Conservation (phyloP, 2,888 invertebrate genomes). For the Leucoptera coffeella region DNA sequence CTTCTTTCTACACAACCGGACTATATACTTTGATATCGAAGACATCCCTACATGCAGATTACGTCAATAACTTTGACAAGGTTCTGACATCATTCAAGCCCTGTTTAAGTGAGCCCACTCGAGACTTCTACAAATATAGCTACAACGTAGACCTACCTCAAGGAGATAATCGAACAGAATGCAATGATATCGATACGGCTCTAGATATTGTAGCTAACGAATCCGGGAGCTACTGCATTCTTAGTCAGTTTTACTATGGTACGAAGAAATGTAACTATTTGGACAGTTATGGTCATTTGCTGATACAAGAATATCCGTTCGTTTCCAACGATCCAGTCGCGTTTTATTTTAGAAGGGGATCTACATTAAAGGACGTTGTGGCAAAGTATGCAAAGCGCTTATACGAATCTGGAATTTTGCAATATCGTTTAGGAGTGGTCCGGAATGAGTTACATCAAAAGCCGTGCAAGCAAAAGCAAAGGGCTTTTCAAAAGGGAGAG, state of each 20-base stretch:
- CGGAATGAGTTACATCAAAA: too few relatives aligned
- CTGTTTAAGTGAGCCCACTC: slow-evolving; percentile 14
- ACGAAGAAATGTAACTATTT: slow-evolving; percentile 1
- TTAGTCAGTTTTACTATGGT: neutral
- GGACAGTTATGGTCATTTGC: neutral
- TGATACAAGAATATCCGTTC: neutral
- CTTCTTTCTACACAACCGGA: slow-evolving; percentile 22
- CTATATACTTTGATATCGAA: slow-evolving; percentile 19
- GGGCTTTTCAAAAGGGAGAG: slow-evolving; percentile 9
- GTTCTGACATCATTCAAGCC: too few relatives aligned
- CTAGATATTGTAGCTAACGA: neutral
- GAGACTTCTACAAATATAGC: slow-evolving; percentile 13
- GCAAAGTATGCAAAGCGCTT: slow-evolving; percentile 13
- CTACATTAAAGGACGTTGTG: slow-evolving; percentile 9
- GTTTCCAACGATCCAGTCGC: neutral
- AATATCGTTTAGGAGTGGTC: slow-evolving; percentile 12
- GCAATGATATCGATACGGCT: neutral
- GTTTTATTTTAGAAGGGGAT: slow-evolving; percentile 1
- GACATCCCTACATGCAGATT: too few relatives aligned
- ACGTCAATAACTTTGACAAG: too few relatives aligned
- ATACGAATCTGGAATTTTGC: slow-evolving; percentile 18
- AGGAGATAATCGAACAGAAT: slow-evolving; percentile 3
- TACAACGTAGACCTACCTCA: slow-evolving; percentile 16
- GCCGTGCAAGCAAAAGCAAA: slow-evolving; percentile 6
- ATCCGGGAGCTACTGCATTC: neutral